Evolutionary conservation across 2,113 vertebrate species (phyloP), one percentile per base, ranked within the genome.

Genomic region (Benitochromis conjunctus): DNA sequence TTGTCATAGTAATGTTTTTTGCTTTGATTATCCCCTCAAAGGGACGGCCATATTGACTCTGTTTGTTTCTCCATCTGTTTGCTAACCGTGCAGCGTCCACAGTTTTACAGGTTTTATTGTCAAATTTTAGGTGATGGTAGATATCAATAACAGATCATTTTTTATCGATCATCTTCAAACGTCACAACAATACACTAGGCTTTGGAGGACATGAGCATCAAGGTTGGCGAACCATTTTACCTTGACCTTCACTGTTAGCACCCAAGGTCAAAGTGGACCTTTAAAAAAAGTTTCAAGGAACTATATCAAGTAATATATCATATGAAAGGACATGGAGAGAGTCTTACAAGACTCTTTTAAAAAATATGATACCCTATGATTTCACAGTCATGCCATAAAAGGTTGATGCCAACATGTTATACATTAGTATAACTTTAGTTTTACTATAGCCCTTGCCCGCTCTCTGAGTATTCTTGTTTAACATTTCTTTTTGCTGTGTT

Each of bases 201-300:
- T 66, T 38, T 66, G 34, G 19, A 34, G 19, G 36, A 64, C 4
- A 64, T 8, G 60, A 38, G 3, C 19, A 38, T 34, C 6, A 13
- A 64, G 6, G 19, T 3, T 64, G 60, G 0, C 3, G 21, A 21
- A 66, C 19, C 34, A 21, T 66, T 66, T 66, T 34, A 66, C 19
- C 60, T 64, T 64, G 19, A 21, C 19, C 34, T 38, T 66, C 3
- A 66, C 60, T 66, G 21, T 66, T 0, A 0, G 19, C 34, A 38
- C 1, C 60, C 34, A 38, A 38, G 19, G 34, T 21, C 60, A 64
- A 64, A 64, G 31, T 64, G 34, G 19, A 64, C 34, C 19, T 64
- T 64, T 64, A 64, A 64, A 36, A 1, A 0, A 0, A 1, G 4
- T 29, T 2, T 64, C 13, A 21, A 64, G 19, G 34, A 38, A 2